Conservation (phyloP, 1,140 invertebrate genomes). For the Trichonephila clavata region DNA sequence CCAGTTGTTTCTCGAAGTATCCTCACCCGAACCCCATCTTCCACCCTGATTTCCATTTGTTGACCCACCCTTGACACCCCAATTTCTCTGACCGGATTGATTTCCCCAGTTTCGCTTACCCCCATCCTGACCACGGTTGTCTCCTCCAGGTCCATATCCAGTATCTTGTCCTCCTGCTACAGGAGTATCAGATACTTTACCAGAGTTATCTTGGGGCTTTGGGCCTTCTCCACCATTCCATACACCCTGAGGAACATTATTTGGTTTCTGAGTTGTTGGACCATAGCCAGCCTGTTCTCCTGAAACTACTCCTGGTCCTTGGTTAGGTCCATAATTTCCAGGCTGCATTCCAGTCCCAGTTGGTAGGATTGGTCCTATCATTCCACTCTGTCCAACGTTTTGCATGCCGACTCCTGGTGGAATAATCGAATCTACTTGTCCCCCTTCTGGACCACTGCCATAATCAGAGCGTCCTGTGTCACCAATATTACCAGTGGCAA, state of each 20-base stretch:
- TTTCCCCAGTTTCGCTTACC: constrained; percentile 39
- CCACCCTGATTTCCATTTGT: constrained; percentile 7
- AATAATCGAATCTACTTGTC: neutral
- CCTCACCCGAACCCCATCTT: neutral
- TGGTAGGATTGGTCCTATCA: neutral
- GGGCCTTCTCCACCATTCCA: neutral
- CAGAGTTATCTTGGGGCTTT: neutral
- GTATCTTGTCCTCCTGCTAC: neutral
- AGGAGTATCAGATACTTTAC: neutral
- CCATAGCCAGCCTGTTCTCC: neutral
- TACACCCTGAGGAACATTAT: neutral
- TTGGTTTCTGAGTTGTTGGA: neutral
- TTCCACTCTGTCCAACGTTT: neutral
- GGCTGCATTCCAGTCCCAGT: neutral
- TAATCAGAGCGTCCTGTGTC: neutral
- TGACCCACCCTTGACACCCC: constrained; percentile 74
- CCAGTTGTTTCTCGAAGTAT: constrained; percentile 56
- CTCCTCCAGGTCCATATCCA: neutral
- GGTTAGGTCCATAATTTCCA: neutral
- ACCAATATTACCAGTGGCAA: neutral
- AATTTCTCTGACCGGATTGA: constrained; percentile 24
- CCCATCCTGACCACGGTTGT: neutral
- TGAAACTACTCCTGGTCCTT: no score
- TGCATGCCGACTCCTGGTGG: constrained; percentile 7
- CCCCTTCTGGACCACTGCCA: neutral